Base-by-base conservation (phyloP, 1,140 invertebrate genomes). In the Hypsibius dujardini region DNA sequence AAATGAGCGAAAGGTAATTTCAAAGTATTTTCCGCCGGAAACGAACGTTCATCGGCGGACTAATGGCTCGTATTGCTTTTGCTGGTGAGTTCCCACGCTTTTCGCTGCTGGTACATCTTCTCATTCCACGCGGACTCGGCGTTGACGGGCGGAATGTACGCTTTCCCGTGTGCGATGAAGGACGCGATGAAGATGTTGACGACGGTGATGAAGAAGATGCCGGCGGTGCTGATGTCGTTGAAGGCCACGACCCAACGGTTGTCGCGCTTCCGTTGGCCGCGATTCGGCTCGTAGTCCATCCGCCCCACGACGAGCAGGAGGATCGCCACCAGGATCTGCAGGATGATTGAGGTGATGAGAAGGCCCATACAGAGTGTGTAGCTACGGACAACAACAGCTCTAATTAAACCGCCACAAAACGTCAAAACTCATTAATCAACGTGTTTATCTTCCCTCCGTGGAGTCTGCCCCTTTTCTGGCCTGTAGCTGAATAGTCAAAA, bases 311-410 rank as follows among this genome's bases (percentile, higher is more conserved):
- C 62, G 12, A 67, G 40, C 62, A 67, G 7, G 3, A 67, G 12
- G 12, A 67, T 40, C 3, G 62, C 62, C 12, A 67, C 62, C 3
- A 42, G 12, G 7, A 67, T 90, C 87, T 93, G 90, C 72, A 93
- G 80, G n/a, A 89, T 83, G 71, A 93, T 90, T 3, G 89, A 92
- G 42, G 87, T 82, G 47, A 85, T 86, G 73, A 93, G 91, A 59
- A 92, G 82, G 47, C 84, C 84, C 1, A 93, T 78, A 83, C 92
- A 86, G 42, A 90, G 80, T 67, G 84, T 85, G 76, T 90, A 91
- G 78, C 28, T 28, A 28, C 28, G 28, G 28, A 28, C 28, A 28
- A 28, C 28, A 28, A 28, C 28, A 28, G 28, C 28, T 28, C 28
- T 28, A 28, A 28, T 28, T 28, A 28, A 28, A 28, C 28, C 28